Evolutionary conservation across 2,113 vertebrate species (phyloP).

Genomic region (Marcusenius ussheri): DNA sequence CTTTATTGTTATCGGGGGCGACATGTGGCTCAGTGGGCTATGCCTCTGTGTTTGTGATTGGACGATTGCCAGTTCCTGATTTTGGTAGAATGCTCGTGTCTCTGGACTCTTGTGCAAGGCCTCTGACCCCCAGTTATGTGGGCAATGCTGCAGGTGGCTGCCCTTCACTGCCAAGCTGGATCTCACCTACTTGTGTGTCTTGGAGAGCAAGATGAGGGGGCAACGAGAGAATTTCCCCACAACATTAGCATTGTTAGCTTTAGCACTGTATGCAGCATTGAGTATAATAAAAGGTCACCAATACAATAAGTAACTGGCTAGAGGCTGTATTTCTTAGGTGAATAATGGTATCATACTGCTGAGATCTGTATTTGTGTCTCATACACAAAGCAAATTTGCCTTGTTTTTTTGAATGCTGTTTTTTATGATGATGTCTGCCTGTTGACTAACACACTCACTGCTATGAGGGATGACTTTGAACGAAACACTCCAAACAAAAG

Average conservation of each 20-base stretch:
- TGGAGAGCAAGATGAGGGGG: neutral
- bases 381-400: neutral
- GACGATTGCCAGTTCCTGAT: neutral
- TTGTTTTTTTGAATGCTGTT: neutral
- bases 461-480: neutral
- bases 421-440: neutral
- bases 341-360: neutral
- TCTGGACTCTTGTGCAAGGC: neutral
- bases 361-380: neutral
- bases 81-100: neutral
- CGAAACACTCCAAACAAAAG: neutral
- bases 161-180: neutral
- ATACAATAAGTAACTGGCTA: neutral
- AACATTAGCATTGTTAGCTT: neutral
- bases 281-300: neutral
- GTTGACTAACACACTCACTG: neutral
- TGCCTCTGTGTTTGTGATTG: neutral
- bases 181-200: neutral
- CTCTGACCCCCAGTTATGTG: neutral
- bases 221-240: neutral
- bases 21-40: neutral
- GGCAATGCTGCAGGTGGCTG: neutral
- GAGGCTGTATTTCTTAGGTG: neutral
- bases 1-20: neutral
- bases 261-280: neutral